Percentiles rank a stretch among this genome's conserved stretches.
phyloP scores from a whole-genome alignment of 2,113 vertebrate species.

The Procavia capensis region DNA sequence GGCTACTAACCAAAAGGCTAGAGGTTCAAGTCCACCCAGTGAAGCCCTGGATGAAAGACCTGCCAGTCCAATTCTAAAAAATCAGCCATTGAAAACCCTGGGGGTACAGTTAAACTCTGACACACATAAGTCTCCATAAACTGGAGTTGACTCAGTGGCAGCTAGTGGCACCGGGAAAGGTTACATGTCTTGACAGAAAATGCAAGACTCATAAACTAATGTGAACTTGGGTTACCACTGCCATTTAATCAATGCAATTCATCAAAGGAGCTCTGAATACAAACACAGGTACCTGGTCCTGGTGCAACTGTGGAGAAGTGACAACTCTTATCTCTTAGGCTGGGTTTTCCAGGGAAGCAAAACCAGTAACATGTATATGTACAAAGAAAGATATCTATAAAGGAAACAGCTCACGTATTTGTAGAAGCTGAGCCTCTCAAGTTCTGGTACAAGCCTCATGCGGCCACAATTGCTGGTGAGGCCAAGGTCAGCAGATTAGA shows the following conservation, averaged over 20 bases:
- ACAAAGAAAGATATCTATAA: too few relatives aligned
- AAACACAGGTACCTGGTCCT: not conserved
- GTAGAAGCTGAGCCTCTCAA: too few relatives aligned
- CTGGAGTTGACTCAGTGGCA: not conserved
- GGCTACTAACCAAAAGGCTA: not conserved
- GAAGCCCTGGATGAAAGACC: not conserved
- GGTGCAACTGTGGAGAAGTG: not conserved
- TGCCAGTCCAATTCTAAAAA: not conserved
- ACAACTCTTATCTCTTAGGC: not conserved
- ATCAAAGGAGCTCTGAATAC: not conserved
- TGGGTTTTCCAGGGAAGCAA: too few relatives aligned
- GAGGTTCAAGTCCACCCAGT: not conserved
- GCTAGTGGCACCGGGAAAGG: not conserved
- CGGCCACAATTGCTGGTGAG: too few relatives aligned
- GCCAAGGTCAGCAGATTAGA: too few relatives aligned
- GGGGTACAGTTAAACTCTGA: not conserved
- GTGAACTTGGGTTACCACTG: not conserved
- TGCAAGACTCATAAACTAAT: not conserved
- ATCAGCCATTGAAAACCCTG: not conserved
- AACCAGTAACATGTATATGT: too few relatives aligned
- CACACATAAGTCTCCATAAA: not conserved
- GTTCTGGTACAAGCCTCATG: too few relatives aligned
- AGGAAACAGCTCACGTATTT: too few relatives aligned
- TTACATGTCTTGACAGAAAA: not conserved
- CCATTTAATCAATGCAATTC: not conserved